phyloP scores from a whole-genome alignment of 2,113 vertebrate genomes.

The Poicephalus meyeri region DNA sequence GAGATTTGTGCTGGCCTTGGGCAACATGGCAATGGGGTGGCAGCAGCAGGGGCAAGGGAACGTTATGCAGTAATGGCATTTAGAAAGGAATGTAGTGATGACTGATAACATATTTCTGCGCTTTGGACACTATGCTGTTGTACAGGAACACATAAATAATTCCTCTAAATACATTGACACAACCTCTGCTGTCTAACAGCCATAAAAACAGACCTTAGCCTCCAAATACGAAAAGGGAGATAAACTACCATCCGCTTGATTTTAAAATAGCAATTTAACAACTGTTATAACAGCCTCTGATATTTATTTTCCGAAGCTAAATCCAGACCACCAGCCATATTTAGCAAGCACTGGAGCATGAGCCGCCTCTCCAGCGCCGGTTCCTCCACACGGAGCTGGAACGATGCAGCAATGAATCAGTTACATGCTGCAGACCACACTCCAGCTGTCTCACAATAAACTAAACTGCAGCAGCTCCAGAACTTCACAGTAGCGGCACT shows the following conservation, averaged over 20 bases:
- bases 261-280: not conserved
- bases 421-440: not conserved
- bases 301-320: not conserved
- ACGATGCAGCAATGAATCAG: not conserved
- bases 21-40: not conserved
- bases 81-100: not conserved
- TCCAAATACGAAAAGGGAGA: not conserved
- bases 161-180: not conserved
- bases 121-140: not conserved
- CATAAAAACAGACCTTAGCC: not conserved
- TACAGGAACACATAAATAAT: not conserved
- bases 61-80: not conserved
- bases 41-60: not conserved
- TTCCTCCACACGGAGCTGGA: not conserved
- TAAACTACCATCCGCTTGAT: not conserved
- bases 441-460: slow-evolving; percentile 18
- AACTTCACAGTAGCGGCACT: slow-evolving; percentile 5
- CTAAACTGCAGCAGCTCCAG: not conserved
- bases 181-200: not conserved
- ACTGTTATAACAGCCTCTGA: not conserved
- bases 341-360: not conserved
- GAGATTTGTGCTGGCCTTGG: not conserved
- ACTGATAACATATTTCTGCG: not conserved
- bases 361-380: not conserved
- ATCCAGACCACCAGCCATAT: not conserved